phyloP scores from a whole-genome alignment of 2,113 vertebrate species.

The Colistium nudipinnis region DNA sequence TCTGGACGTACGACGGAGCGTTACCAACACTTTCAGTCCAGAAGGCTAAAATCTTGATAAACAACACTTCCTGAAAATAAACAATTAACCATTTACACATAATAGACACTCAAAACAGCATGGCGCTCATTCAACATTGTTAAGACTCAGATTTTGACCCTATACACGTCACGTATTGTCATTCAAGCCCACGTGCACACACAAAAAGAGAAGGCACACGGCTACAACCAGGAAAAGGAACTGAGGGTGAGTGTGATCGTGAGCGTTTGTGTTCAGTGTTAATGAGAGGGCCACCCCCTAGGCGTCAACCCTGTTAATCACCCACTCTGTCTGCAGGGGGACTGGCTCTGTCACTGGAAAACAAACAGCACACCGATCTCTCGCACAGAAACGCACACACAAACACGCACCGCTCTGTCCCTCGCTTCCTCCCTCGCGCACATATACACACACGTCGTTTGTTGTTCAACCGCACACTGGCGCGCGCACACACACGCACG shows the following conservation, averaged over 20 bases:
- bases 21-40: too few relatives aligned
- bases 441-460: slow-evolving; percentile 30
- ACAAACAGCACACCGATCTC: slow-evolving; percentile 68
- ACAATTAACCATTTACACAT: neutral
- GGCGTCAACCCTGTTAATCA: slow-evolving; percentile 80
- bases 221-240: slow-evolving; percentile 27
- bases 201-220: slow-evolving; percentile 23
- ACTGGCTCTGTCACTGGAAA: slow-evolving; percentile 73
- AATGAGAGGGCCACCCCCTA: slow-evolving; percentile 80
- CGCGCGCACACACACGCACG: slow-evolving; percentile 6
- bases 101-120: neutral
- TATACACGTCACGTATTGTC: neutral
- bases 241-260: slow-evolving; percentile 30
- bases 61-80: neutral
- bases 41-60: too few relatives aligned
- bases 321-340: slow-evolving; percentile 77
- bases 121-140: neutral
- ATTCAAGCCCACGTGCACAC: slow-evolving; percentile 11
- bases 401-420: slow-evolving; percentile 4
- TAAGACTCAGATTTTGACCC: slow-evolving; percentile 16
- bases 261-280: slow-evolving; percentile 63
- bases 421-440: slow-evolving; percentile 7
- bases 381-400: slow-evolving; percentile 18
- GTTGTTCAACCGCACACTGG: slow-evolving; percentile 37
- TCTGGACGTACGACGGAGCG: too few relatives aligned